Conservation (phyloP, 2,113 vertebrate genomes). For the Lampris megalopsis region DNA sequence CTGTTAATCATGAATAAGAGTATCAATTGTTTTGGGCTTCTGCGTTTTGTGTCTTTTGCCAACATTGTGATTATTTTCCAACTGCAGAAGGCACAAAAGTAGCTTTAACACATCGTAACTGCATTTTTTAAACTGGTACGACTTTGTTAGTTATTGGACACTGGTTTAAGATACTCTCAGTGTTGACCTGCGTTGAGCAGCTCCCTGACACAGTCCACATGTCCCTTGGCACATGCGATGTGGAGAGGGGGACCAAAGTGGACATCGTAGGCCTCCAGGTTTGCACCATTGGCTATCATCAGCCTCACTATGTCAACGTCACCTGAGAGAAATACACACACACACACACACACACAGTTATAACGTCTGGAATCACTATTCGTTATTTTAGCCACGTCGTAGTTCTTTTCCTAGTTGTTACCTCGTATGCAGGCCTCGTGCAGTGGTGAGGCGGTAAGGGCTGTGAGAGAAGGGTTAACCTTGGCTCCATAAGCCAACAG, state of each 20-base stretch:
- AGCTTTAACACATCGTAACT: too few relatives aligned
- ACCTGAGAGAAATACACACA: constrained; percentile 73
- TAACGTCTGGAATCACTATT: background rate
- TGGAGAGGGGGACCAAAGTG: constrained; percentile 92
- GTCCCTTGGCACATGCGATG: constrained; percentile 88
- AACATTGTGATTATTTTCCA: too few relatives aligned
- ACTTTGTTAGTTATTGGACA: too few relatives aligned
- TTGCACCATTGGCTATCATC: constrained; percentile 86
- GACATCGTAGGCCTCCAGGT: constrained; percentile 90
- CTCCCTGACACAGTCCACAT: constrained; percentile 85
- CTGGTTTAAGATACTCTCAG: too few relatives aligned
- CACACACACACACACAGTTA: background rate
- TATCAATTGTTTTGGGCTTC: too few relatives aligned
- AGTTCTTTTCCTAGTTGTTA: constrained; percentile 53
- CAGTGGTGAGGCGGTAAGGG: constrained; percentile 87
- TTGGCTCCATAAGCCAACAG: constrained; percentile 88
- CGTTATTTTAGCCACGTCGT: too few relatives aligned
- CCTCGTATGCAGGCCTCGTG: constrained; percentile 95
- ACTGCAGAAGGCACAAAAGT: too few relatives aligned
- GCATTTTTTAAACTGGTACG: too few relatives aligned
- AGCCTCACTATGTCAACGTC: constrained; percentile 86
- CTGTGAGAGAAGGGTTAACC: constrained; percentile 88
- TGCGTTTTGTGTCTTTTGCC: too few relatives aligned
- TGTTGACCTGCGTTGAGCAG: constrained; percentile 88
- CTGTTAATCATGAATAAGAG: too few relatives aligned